phyloP scores from a whole-genome alignment of 2,113 vertebrate species.

The Serilophus lunatus region DNA sequence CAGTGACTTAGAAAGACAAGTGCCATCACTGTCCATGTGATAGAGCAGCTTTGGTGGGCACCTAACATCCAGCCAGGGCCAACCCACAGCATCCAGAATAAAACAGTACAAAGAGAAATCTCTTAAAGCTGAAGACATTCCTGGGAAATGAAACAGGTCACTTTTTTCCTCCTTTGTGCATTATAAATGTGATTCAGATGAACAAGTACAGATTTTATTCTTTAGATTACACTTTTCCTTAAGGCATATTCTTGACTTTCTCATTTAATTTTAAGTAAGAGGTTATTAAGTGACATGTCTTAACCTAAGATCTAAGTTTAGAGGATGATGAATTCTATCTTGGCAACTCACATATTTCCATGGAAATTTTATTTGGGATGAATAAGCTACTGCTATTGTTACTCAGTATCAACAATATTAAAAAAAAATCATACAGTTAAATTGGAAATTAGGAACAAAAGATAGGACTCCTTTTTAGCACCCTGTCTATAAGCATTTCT shows the following conservation, averaged over 20 bases:
- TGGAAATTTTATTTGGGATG: neutral
- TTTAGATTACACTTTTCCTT: neutral
- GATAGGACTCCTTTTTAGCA: neutral
- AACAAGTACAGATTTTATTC: neutral
- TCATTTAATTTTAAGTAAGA: neutral
- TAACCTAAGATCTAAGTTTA: neutral
- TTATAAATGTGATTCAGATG: neutral
- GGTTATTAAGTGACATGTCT: neutral
- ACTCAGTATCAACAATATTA: neutral
- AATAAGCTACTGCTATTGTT: neutral
- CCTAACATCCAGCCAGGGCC: neutral
- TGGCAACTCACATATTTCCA: neutral
- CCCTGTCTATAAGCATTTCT: neutral
- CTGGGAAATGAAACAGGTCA: neutral
- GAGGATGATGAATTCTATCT: neutral
- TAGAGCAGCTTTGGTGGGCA: neutral
- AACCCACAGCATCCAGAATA: neutral
- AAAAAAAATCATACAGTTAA: neutral
- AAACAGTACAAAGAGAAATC: neutral
- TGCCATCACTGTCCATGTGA: rapidly evolving
- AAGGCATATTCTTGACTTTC: neutral
- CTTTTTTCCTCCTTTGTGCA: neutral
- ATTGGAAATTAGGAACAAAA: neutral
- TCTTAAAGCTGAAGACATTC: neutral
- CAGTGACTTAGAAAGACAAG: neutral